Conservation (phyloP, 92 coral and sea anemone genomes). For the Phymanthus crucifer region DNA sequence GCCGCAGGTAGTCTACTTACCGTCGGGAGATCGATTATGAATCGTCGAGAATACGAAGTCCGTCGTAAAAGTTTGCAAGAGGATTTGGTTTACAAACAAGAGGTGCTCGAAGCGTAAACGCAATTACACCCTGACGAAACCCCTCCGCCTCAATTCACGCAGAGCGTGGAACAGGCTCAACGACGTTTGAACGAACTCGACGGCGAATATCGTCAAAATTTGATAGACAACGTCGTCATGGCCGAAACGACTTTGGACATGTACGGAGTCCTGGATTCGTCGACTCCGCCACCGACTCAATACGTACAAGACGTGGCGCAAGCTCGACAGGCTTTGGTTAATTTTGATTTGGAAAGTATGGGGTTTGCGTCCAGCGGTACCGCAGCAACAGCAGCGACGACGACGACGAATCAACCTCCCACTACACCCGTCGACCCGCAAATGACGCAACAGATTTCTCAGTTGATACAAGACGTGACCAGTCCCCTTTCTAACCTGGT, state of each 20-base stretch:
- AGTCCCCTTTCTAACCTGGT: too few species aligned
- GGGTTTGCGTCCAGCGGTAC: background rate
- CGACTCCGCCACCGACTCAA: too few species aligned
- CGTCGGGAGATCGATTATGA: background rate
- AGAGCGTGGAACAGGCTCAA: too few species aligned
- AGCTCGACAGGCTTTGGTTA: background rate
- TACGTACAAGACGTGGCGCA: background rate
- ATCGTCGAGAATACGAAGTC: background rate
- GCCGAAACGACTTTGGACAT: too few species aligned
- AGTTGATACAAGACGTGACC: too few species aligned
- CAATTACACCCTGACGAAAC: background rate
- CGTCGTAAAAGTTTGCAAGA: background rate
- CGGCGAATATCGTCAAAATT: too few species aligned
- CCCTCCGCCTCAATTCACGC: background rate
- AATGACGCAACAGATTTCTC: too few species aligned
- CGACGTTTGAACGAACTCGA: too few species aligned
- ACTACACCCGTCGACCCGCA: too few species aligned
- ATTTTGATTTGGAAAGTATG: background rate
- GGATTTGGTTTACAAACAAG: background rate
- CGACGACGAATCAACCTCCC: too few species aligned
- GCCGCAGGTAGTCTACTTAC: background rate
- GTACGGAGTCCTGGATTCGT: too few species aligned
- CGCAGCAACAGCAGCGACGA: background rate
- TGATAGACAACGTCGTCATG: too few species aligned
- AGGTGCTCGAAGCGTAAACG: background rate